Percentiles rank a stretch among this genome's conserved stretches.
phyloP scores from a whole-genome alignment of 2,888 invertebrate genomes.

The Marronus borbonicus region DNA sequence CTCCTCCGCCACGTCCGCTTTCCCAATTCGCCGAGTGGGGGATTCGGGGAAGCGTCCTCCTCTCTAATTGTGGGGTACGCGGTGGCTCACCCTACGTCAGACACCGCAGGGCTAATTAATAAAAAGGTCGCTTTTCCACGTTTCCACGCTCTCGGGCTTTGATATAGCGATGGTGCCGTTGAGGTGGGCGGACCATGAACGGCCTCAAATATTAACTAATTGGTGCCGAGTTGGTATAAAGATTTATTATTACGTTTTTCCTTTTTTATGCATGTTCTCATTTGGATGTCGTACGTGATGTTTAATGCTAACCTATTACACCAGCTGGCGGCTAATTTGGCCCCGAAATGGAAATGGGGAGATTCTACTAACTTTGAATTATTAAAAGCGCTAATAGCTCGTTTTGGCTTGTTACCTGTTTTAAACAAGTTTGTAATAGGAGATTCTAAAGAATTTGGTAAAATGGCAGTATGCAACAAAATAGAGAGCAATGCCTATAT shows the following conservation, averaged over 20 bases:
- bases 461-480: too few species aligned
- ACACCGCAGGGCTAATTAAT: constrained; percentile 40
- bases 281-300: background rate
- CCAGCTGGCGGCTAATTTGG: background rate
- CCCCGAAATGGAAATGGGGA: too few species aligned
- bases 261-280: constrained; percentile 5
- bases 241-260: constrained; percentile 38
- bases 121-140: constrained; percentile 47
- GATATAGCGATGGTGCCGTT: constrained; percentile 3
- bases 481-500: too few species aligned
- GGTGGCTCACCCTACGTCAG: constrained; percentile 31
- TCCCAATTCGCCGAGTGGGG: background rate
- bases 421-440: too few species aligned
- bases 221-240: constrained; percentile 9
- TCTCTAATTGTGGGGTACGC: constrained; percentile 48
- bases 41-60: constrained; percentile 10
- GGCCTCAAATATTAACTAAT: constrained; percentile 41
- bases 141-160: constrained; percentile 33
- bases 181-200: constrained; percentile 14
- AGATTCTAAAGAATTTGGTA: too few species aligned
- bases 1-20: constrained; percentile 20
- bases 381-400: too few species aligned
- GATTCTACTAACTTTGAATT: too few species aligned
- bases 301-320: background rate
- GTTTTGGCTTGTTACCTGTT: too few species aligned